These are phyloP conservation scores for Priocnemis perturbator DNA, from an alignment of 2,888 invertebrate species.

Conservation along the genomic window DNA sequence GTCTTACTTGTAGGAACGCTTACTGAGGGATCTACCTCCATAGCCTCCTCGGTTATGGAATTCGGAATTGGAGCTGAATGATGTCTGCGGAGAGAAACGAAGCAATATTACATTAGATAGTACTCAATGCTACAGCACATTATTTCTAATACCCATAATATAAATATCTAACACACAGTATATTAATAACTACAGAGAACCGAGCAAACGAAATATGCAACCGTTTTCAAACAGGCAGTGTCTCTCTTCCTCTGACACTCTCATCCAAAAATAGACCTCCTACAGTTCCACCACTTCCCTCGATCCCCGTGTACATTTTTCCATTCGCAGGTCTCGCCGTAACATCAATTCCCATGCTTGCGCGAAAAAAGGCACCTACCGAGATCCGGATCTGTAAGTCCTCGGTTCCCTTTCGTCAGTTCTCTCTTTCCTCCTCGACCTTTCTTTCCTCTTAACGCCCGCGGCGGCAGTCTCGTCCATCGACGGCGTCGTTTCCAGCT, in stretches of 20 bases:
- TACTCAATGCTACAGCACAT: too few species aligned
- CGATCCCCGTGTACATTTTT: too few species aligned
- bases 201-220: too few species aligned
- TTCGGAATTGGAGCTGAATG: slow-evolving; percentile 68
- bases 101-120: background rate
- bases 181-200: too few species aligned
- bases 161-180: too few species aligned
- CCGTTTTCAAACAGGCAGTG: too few species aligned
- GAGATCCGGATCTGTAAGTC: slow-evolving; percentile 61
- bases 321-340: too few species aligned
- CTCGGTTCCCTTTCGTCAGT: slow-evolving; percentile 64
- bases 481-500: slow-evolving; percentile 85
- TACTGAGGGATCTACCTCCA: slow-evolving; percentile 63
- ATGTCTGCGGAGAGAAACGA: slow-evolving; percentile 52
- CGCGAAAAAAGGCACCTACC: slow-evolving; percentile 41
- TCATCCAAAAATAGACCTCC: too few species aligned
- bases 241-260: too few species aligned
- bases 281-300: too few species aligned
- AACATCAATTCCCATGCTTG: too few species aligned
- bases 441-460: slow-evolving; percentile 80
- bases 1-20: slow-evolving; percentile 52
- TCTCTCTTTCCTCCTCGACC: slow-evolving; percentile 71
- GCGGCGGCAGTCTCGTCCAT: slow-evolving; percentile 77
- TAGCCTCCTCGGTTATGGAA: slow-evolving; percentile 66
- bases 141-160: too few species aligned